phyloP scores from a whole-genome alignment of 2,113 vertebrate species.

The Megaceryle torquata region DNA sequence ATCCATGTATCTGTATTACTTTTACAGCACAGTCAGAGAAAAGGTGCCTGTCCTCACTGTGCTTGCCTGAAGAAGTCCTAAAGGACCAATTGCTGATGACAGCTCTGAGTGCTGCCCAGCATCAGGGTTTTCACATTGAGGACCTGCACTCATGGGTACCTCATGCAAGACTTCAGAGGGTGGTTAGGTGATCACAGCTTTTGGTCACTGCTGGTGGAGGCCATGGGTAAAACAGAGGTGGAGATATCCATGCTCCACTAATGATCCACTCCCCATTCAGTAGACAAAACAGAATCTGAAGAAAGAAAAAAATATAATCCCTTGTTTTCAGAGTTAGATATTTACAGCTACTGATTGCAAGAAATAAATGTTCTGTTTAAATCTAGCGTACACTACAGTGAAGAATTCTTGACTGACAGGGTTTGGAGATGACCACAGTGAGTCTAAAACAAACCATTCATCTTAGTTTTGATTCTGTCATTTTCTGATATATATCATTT shows the following conservation, averaged over 20 bases:
- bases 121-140: neutral
- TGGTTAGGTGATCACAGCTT: neutral
- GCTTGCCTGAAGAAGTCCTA: neutral
- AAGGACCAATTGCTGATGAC: neutral
- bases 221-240: neutral
- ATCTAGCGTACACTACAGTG: neutral
- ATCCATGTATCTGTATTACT: neutral
- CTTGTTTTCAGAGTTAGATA: neutral
- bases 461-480: neutral
- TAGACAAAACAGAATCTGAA: neutral
- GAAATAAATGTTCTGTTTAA: neutral
- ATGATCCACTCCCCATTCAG: neutral
- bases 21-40: neutral
- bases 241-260: neutral
- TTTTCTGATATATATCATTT: neutral
- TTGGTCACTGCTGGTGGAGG: neutral
- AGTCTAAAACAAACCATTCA: neutral
- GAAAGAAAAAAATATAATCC: neutral
- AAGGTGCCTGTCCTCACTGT: neutral
- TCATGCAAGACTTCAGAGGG: neutral
- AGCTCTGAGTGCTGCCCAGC: neutral
- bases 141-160: neutral
- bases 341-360: neutral
- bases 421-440: neutral
- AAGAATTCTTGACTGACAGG: neutral